Evolutionary conservation across 2,113 vertebrate genomes (phyloP).

Genomic region (Columba janthina): DNA sequence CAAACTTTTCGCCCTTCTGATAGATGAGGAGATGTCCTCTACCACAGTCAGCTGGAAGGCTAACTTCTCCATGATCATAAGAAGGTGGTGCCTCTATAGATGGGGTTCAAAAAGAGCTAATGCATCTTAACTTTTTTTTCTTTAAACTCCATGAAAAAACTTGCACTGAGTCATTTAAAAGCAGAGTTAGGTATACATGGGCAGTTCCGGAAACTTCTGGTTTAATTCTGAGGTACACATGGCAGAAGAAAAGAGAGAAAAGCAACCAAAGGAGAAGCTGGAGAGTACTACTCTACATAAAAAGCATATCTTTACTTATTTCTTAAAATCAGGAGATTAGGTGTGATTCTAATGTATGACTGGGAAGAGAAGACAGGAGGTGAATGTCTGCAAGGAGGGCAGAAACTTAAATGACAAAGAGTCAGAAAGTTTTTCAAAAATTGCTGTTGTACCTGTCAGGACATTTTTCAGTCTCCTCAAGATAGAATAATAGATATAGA

Average conservation of each 20-base stretch:
- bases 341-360: background rate
- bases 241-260: background rate
- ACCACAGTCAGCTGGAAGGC: background rate
- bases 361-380: background rate
- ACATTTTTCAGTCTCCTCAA: background rate
- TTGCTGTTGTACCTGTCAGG: background rate
- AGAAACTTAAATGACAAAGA: background rate
- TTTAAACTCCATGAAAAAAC: background rate
- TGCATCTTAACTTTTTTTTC: background rate
- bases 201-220: background rate
- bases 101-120: background rate
- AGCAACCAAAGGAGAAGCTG: background rate
- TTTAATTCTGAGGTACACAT: background rate
- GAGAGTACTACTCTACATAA: background rate
- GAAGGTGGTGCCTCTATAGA: background rate
- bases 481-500: too few relatives aligned
- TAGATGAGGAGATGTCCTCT: background rate
- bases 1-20: background rate
- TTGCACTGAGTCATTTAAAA: background rate
- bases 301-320: background rate
- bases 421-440: background rate
- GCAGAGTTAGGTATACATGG: background rate
- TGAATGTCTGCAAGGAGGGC: background rate
- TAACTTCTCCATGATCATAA: background rate
- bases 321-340: background rate